A percentile compares a stretch with the other conserved stretches of the same genome.
These are phyloP conservation scores for Drosophila asahinai DNA, from an alignment of 1,140 invertebrate species.

Conservation along the genomic window DNA sequence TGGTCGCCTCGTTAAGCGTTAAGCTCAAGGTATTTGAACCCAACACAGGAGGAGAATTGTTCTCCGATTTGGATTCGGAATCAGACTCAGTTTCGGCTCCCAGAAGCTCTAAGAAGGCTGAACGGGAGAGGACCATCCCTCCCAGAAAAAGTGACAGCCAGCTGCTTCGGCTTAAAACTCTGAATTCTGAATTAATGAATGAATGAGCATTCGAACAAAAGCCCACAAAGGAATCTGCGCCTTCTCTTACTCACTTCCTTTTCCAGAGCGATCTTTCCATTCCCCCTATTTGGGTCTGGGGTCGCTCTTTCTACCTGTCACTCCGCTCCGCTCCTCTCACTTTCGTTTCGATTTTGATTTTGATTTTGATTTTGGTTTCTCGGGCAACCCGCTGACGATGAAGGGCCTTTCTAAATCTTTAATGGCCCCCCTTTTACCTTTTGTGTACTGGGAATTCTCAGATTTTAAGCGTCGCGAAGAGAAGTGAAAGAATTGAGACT, in stretches of 20 bases:
- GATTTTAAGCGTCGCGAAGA: background rate
- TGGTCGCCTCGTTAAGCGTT: slow-evolving; percentile 44
- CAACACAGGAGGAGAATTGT: slow-evolving; percentile 29
- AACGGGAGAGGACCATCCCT: background rate
- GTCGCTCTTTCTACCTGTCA: slow-evolving; percentile 31
- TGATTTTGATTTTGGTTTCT: slow-evolving; percentile 11
- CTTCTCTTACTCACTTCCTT: slow-evolving; percentile 9
- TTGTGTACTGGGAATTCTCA: slow-evolving; percentile 21
- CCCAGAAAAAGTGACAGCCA: background rate
- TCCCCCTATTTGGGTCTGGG: background rate
- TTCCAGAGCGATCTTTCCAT: background rate
- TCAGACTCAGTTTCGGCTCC: slow-evolving; percentile 9
- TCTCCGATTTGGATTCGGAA: slow-evolving; percentile 33
- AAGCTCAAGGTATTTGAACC: slow-evolving; percentile 73
- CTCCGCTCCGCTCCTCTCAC: slow-evolving; percentile 44
- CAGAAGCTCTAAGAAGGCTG: background rate
- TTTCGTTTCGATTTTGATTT: slow-evolving; percentile 44
- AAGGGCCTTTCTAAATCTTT: slow-evolving; percentile 57
- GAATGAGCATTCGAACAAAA: slow-evolving; percentile 5
- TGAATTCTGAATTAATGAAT: background rate
- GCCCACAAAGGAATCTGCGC: background rate
- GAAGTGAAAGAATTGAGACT: background rate
- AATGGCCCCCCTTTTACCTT: slow-evolving; percentile 48
- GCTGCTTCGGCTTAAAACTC: background rate
- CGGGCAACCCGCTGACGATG: slow-evolving; percentile 22